A percentile compares a stretch with the other conserved stretches of the same genome.
phyloP scores from a whole-genome alignment of 1,140 invertebrate species.

The Drosophila orena region DNA sequence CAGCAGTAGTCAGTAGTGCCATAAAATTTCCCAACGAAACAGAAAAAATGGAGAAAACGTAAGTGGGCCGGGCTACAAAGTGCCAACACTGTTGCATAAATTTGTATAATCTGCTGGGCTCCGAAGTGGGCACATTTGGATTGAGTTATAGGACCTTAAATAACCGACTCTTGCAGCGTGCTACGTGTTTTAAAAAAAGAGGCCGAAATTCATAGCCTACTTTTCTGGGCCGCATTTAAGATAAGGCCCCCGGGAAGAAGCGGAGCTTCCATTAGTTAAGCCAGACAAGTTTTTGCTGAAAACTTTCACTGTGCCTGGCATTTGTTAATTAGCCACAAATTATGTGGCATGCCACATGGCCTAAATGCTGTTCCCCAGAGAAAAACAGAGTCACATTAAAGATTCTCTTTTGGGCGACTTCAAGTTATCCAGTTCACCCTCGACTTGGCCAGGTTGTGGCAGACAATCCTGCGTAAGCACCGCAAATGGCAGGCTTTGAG shows the following conservation, averaged over 20 bases:
- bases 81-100: constrained; percentile 77
- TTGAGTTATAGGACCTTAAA: constrained; percentile 76
- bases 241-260: constrained; percentile 17
- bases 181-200: not conserved
- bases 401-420: constrained; percentile 19
- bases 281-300: constrained; percentile 33
- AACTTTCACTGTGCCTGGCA: constrained; percentile 54
- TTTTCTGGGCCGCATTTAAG: constrained; percentile 46
- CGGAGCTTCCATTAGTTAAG: constrained; percentile 27
- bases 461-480: constrained; percentile 9
- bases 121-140: constrained; percentile 39
- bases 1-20: constrained; percentile 34
- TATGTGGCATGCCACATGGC: constrained; percentile 36
- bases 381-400: constrained; percentile 14
- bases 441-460: not conserved
- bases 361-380: constrained; percentile 29
- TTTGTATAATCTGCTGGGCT: constrained; percentile 70
- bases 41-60: constrained; percentile 6
- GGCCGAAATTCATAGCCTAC: constrained; percentile 51
- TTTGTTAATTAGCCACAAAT: constrained; percentile 71
- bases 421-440: not conserved
- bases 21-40: constrained; percentile 56
- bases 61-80: constrained; percentile 37
- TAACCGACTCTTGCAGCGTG: constrained; percentile 49
- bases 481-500: constrained; percentile 19